These are phyloP conservation scores for Eriosoma lanigerum DNA, from an alignment of 1,140 invertebrate species.

Conservation along the genomic window DNA sequence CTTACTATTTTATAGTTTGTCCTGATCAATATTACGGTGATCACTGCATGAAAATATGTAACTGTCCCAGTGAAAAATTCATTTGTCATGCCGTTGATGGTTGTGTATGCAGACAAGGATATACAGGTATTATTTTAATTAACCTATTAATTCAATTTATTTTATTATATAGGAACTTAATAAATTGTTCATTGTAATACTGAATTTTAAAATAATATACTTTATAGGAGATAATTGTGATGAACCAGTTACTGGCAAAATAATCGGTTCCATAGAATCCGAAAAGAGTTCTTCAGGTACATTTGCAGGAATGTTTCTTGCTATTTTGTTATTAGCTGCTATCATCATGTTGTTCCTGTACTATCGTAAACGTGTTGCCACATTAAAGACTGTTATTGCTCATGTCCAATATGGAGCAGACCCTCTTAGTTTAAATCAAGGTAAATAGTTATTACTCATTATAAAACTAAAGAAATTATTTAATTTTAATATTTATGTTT, in stretches of 20 bases:
- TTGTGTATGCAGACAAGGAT: constrained; percentile 76
- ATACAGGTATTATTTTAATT: constrained; percentile 62
- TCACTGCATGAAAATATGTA: constrained; percentile 79
- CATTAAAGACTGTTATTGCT: constrained; percentile 80
- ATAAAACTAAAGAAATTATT: too few species aligned
- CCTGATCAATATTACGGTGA: constrained; percentile 87
- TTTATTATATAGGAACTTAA: neutral
- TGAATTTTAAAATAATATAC: too few species aligned
- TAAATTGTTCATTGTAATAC: neutral
- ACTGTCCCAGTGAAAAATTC: constrained; percentile 75
- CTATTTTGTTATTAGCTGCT: constrained; percentile 68
- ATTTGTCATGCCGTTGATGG: constrained; percentile 78
- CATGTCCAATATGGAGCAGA: constrained; percentile 89
- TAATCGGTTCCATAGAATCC: constrained; percentile 57
- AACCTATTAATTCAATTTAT: neutral
- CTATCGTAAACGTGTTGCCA: constrained; percentile 73
- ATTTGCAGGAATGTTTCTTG: constrained; percentile 64
- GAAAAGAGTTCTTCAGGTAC: constrained; percentile 60
- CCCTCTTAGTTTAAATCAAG: constrained; percentile 62
- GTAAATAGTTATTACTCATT: constrained; percentile 57
- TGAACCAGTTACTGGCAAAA: constrained; percentile 58
- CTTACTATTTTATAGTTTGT: constrained; percentile 67
- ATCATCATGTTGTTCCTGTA: constrained; percentile 70
- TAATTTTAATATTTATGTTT: too few species aligned
- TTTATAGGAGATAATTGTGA: constrained; percentile 62